Percentiles rank a stretch among this genome's conserved stretches.
phyloP scores from a whole-genome alignment of 1,140 invertebrate species.

The Agrilus planipennis region DNA sequence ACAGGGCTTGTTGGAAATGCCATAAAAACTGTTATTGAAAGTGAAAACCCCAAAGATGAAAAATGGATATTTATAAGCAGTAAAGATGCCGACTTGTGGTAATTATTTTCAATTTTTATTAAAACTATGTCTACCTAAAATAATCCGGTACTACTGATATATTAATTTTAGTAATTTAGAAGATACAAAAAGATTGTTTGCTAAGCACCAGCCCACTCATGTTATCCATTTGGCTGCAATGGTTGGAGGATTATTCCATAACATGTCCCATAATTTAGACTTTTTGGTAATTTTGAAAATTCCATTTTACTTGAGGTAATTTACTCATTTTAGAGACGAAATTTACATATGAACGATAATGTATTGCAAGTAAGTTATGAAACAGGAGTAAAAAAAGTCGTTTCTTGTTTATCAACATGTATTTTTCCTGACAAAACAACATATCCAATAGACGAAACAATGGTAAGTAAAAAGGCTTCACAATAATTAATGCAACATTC shows the following conservation, averaged over 20 bases:
- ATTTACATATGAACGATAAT: conserved; percentile 93
- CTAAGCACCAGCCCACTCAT: conserved; percentile 81
- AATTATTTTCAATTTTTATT: conserved; percentile 18
- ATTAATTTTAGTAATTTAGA: conserved; percentile 51
- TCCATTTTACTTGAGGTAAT: neutral
- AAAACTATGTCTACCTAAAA: conserved; percentile 4
- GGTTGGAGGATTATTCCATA: conserved; percentile 95
- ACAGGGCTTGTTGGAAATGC: conserved; percentile 84
- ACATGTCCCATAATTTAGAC: conserved; percentile 92
- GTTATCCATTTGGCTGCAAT: conserved; percentile 97
- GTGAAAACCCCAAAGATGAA: conserved; percentile 48
- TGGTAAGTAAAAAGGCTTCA: conserved; percentile 56
- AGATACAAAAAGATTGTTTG: conserved; percentile 67
- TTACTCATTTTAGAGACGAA: conserved; percentile 54
- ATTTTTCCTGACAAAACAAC: conserved; percentile 98
- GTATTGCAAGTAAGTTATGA: conserved; percentile 74
- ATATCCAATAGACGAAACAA: conserved; percentile 97
- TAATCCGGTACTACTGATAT: no score
- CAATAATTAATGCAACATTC: neutral
- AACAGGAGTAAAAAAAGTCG: conserved; percentile 75
- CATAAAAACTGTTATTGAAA: conserved; percentile 57
- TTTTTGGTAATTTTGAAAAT: conserved; percentile 67
- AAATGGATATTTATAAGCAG: conserved; percentile 87
- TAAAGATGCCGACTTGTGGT: conserved; percentile 90
- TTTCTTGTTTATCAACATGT: conserved; percentile 97